phyloP scores from a whole-genome alignment of 2,797 vertebrate genomes.

The Tokudaia muenninki region DNA sequence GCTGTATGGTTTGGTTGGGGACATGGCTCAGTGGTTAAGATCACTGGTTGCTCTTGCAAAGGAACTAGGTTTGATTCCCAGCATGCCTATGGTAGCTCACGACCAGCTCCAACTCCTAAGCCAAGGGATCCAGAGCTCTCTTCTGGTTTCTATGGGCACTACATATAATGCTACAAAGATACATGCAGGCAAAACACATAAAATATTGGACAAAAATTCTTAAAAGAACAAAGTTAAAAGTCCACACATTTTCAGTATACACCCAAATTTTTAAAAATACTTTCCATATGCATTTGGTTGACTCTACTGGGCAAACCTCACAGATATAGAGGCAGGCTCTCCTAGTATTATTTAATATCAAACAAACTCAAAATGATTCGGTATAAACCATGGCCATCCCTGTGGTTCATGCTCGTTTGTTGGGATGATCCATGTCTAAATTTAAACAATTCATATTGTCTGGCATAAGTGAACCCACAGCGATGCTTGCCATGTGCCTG shows the following conservation, averaged over 20 bases:
- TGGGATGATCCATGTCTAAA: slow-evolving; percentile 24
- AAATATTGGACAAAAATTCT: background rate
- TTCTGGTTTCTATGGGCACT: no score
- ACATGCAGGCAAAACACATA: background rate
- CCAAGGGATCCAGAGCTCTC: background rate
- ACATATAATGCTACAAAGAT: background rate
- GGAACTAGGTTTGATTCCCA: background rate
- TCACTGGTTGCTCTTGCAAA: background rate
- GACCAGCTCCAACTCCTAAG: background rate
- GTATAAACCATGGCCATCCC: background rate
- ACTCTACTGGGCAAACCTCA: background rate
- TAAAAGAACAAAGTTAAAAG: background rate
- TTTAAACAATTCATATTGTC: slow-evolving; percentile 18
- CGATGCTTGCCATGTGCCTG: slow-evolving; percentile 40
- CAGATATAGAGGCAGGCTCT: background rate
- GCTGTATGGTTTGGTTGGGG: background rate
- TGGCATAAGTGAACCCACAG: slow-evolving; percentile 50
- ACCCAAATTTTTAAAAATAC: background rate
- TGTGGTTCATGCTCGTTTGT: slow-evolving; percentile 5
- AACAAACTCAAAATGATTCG: slow-evolving; percentile 15
- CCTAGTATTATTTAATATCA: slow-evolving; percentile 14
- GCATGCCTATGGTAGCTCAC: background rate
- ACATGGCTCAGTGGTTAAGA: background rate
- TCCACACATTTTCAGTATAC: background rate
- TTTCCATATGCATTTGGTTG: background rate